Base-by-base conservation (phyloP, 2,888 invertebrate species). In the Xestia ashworthii region DNA sequence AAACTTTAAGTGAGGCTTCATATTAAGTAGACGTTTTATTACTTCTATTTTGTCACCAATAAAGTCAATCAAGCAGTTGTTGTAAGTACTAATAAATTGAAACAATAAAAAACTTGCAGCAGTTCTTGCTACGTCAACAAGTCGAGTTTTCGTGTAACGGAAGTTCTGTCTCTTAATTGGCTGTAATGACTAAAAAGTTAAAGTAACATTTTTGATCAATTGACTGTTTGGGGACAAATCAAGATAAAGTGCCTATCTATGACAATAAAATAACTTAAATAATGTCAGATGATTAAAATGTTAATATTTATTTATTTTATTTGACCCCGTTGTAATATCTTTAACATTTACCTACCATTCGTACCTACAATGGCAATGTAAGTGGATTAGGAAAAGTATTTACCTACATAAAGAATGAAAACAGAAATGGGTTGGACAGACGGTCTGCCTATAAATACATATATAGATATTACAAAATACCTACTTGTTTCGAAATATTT, bases 231-330 rank as follows among this genome's bases (percentile, higher is more conserved):
- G 44, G 6, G 44, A 74, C 74, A 85, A 83, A 81, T 78, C 85
- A 85, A 81, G 86, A 83, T 72, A 80, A 71, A 81, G 60, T 82
- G 73, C 4, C 58, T 74, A 66, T 46, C 19, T 41, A 69, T 82
- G 74, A 76, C 70, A 82, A 48, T 81, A 74, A 72, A 74, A 81
- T 69, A 78, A 60, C 58, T 38, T 68, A 58, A 62, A 65, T 81
- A 74, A 75, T 84, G 71, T 70, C 48, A 60, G 38, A 72, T 74
- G 66, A 67, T 78, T 64, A 64, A 67, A 81, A 71, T 50, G 53
- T 48, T 38, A 53, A 62, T 81, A 66, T 50, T 74, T 78, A 66
- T 74, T 48, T 82, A 71, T 44, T 55, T 62, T 69, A 66, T 50
- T 62, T 74, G 58, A 71, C 62, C 44, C 41, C 69, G 11, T n/a